Base-by-base conservation (phyloP, 1,140 invertebrate genomes). In the Subanguina moxae region DNA sequence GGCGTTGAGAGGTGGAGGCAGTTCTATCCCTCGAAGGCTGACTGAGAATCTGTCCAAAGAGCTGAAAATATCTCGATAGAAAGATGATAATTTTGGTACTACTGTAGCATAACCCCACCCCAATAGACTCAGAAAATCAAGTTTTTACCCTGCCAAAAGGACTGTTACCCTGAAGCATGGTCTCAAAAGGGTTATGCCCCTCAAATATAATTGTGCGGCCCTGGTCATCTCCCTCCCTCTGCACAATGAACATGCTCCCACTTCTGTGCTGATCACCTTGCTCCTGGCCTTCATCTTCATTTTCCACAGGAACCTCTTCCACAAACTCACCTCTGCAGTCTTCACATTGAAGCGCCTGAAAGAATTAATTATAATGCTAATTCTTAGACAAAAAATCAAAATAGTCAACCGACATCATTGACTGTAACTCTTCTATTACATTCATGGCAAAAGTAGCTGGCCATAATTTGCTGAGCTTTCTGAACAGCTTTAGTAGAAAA, bases 361-460 rank as follows among this genome's bases (percentile, higher is more conserved):
- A 21, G n/a, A n/a, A n/a, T n/a, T 45, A 45, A 52, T 3, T 15
- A 52, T 21, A 52, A 52, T 15, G 48, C 48, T 52, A 21, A n/a
- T n/a, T n/a, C n/a, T n/a, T n/a, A n/a, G n/a, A n/a, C n/a, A 57
- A 11, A 57, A 25, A 5, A 23, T 57, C 3, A 23, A 57, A 57
- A 57, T 5, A 11, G 3, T 19, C 46, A 32, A 61, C 58, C 19
- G 7, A 30, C 58, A 32, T 61, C 17, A 45, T 61, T 45, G 3
- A 61, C 58, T 61, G 58, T 21, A 1, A 61, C 58, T 17, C 58
- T 19, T n/a, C 58, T 61, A 17, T 61, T 61, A 28, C 58, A 61
- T 45, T 61, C 48, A 15, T 52, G 58, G n/a, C 42, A 45, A 61
- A 32, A 61, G 58, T 61, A 28, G 19, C 7, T 38, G 19, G 52